Evolutionary conservation across 2,113 vertebrate species (phyloP).

Genomic region (Climacteris rufus): DNA sequence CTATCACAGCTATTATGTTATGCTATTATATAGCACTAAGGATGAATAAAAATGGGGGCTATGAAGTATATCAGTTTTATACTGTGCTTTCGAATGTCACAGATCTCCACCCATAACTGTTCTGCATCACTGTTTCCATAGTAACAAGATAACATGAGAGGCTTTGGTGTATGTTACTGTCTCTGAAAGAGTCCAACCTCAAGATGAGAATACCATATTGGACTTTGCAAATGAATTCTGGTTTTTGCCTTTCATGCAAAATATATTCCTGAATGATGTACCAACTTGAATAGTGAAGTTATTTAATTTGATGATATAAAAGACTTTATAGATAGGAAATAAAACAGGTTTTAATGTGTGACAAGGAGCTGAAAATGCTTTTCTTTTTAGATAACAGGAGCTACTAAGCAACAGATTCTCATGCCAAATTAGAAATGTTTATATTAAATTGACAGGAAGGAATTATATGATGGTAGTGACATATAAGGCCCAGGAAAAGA

Average conservation of each 20-base stretch:
- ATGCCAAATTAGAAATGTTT: background rate
- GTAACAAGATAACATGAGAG: slow-evolving; percentile 24
- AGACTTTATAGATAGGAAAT: background rate
- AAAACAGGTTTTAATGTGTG: background rate
- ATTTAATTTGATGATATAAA: background rate
- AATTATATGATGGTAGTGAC: rapidly evolving
- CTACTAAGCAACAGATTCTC: background rate
- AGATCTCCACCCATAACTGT: slow-evolving; percentile 18
- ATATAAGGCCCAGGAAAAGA: background rate
- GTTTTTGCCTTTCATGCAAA: background rate
- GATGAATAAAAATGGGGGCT: slow-evolving; percentile 2
- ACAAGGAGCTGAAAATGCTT: background rate
- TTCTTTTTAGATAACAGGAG: background rate
- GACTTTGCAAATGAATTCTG: background rate
- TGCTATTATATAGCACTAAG: background rate
- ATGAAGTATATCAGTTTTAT: background rate
- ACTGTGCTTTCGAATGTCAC: background rate
- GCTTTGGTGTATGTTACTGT: background rate
- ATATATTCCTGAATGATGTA: background rate
- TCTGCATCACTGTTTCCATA: slow-evolving; percentile 49
- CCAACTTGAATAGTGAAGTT: background rate
- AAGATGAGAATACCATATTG: background rate
- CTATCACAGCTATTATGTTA: background rate
- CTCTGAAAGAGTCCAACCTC: background rate
- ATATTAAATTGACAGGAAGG: background rate